Base-by-base conservation (phyloP, 2,797 vertebrate genomes). In the Etheostoma perlongum region DNA sequence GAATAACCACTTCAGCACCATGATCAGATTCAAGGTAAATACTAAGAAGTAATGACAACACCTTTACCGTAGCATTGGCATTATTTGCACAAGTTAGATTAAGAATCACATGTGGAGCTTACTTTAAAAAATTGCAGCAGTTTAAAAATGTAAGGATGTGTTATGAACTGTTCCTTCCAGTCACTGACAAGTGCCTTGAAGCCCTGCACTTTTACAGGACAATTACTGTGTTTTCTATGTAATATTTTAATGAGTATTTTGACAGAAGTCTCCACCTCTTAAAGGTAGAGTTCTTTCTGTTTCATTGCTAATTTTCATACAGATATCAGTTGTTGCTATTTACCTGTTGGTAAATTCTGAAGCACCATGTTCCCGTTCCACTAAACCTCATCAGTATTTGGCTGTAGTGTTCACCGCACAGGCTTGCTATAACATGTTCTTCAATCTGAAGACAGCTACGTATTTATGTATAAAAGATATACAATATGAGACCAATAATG, bases 1-100 rank as follows among this genome's bases (percentile, higher is more conserved):
- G 93, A 99, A 99, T 92, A 99, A 99, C 95, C 98, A 99, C 95
- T 99, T 99, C 91, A 99, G 98, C 95, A 99, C 98, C 93, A 99
- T 99, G 98, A 99, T 97, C 93, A 99, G 99, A 93, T 96, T 97
- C 91, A 98, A 99, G 97, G 98, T 99, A 94, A 74, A 52, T 40
- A 58, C 63, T 1, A 5, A 81, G 76, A 46, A 49, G 4, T 18
- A 16, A 10, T 21, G 30, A 33, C 15, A 18, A 2, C 47, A 49
- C 15, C 16, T 36, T 58, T 30, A 30, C 18, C 18, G 30, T 13
- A 12, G 30, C 18, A 10, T 36, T 23, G 47, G 33, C 6, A 7
- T 49, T 47, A 23, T 33, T 67, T 23, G 16, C 15, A 7, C 5
- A 2, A 76, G 14, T 65, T 33, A 33, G 2, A 33, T 21, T 40